Evolutionary conservation across 2,888 invertebrate genomes (phyloP), one percentile per base, ranked within the genome.

Genomic region (Galeopsomyia nigrocyanea): DNA sequence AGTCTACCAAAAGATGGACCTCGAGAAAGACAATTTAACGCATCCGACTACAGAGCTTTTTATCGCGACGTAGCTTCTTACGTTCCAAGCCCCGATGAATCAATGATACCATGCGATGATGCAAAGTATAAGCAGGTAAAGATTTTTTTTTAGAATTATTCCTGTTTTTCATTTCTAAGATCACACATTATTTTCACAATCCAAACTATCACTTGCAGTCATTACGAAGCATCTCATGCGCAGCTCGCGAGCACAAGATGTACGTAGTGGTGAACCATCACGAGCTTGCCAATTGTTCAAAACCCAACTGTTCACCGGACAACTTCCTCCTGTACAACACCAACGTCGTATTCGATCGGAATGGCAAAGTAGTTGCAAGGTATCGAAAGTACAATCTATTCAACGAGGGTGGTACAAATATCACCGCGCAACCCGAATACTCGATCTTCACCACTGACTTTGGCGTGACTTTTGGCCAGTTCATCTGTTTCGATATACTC

Each of bases 401-500:
- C 75, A 76, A 78, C 2, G 90, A 90, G 77, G 70, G 75, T 0
- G 80, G 80, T 21, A 87, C 88, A 74, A 83, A 87, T 62, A 75
- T 74, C 0, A 80, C 85, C 0, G 10, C 70, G 0, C n/a, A 50
- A 31, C 80, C 84, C 0, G 87, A 88, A 69, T 50, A 86, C 21
- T 81, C n/a, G n/a, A n/a, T n/a, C n/a, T n/a, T n/a, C n/a, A n/a
- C n/a, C n/a, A n/a, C n/a, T n/a, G n/a, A n/a, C 84, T 90, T 89
- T 76, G 88, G 88, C 2, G 88, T 89, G 0, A 86, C 80, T 53
- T 89, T 90, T 75, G 90, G 90, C 9, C 84, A 88, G 16, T 87
- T 90, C 73, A 89, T 87, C 16, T 90, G 90, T 78, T 90, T 90
- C 78, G 91, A 91, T 77, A 87, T 90, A 17, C 75, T 89, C 14